Evolutionary conservation across 2,113 vertebrate species (phyloP).

Genomic region (Megalops atlanticus): DNA sequence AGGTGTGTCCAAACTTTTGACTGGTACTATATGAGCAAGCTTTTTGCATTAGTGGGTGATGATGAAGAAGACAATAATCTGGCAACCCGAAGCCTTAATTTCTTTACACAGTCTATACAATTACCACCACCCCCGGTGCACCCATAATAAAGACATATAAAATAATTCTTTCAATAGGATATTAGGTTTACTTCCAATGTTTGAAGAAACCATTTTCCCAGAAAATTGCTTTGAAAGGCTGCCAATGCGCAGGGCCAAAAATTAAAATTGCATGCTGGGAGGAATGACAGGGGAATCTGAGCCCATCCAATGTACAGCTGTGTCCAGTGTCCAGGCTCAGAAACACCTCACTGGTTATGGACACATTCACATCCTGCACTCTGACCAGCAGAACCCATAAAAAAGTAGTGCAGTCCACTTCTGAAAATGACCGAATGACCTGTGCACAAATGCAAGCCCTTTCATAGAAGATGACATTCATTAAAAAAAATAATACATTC

Average conservation of each 20-base stretch:
- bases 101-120: background rate
- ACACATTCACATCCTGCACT: background rate
- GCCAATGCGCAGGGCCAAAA: background rate
- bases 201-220: background rate
- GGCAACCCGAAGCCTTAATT: background rate
- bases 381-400: constrained; percentile 20
- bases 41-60: background rate
- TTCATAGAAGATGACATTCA: background rate
- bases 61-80: background rate
- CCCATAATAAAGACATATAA: background rate
- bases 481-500: background rate
- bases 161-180: background rate
- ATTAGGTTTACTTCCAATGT: background rate
- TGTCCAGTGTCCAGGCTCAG: background rate
- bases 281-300: background rate
- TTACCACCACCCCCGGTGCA: background rate
- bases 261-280: background rate
- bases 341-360: background rate
- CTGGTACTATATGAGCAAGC: no score
- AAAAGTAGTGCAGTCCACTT: background rate
- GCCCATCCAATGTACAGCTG: background rate
- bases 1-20: no score
- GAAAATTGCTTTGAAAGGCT: background rate
- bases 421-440: constrained; percentile 54
- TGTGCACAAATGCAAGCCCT: constrained; percentile 1